Conservation (phyloP, 2,797 vertebrate genomes). For the Valencia hispanica region DNA sequence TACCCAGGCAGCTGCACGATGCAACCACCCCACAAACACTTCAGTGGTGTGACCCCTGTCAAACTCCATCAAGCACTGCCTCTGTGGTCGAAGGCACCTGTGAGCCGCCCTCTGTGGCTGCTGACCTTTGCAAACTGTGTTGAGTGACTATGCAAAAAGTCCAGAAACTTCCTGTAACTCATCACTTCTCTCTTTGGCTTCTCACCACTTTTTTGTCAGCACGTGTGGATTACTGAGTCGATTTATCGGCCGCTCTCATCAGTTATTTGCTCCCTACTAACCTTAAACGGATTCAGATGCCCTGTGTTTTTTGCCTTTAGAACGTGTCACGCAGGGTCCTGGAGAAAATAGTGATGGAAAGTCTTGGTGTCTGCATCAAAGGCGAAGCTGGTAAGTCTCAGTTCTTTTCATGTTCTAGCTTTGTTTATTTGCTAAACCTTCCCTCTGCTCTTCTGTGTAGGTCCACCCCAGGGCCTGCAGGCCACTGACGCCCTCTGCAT, state of each 20-base stretch:
- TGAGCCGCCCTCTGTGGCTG: no score
- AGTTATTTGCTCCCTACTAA: background rate
- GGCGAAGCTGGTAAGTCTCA: slow-evolving; percentile 62
- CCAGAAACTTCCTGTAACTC: no score
- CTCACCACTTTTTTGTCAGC: background rate
- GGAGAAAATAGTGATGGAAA: slow-evolving; percentile 75
- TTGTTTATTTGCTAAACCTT: background rate
- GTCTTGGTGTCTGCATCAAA: slow-evolving; percentile 66
- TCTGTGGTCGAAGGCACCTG: no score
- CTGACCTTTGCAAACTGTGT: no score
- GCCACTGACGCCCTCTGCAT: slow-evolving; percentile 51
- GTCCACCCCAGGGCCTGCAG: slow-evolving; percentile 49
- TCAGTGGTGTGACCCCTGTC: no score
- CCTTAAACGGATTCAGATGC: background rate
- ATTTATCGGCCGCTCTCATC: background rate
- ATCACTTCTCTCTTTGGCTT: no score
- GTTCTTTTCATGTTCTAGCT: background rate
- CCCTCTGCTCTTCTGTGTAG: slow-evolving; percentile 27
- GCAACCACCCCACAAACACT: no score
- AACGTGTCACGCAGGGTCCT: slow-evolving; percentile 69
- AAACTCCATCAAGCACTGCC: no score
- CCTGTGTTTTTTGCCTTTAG: slow-evolving; percentile 42
- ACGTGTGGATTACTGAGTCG: no score
- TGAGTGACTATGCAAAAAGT: no score
- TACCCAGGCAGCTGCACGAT: no score